A percentile compares a stretch with the other conserved stretches of the same genome.
These are phyloP conservation scores for Melanotaenia duboulayi DNA, from an alignment of 2,113 vertebrate species.

Conservation along the genomic window DNA sequence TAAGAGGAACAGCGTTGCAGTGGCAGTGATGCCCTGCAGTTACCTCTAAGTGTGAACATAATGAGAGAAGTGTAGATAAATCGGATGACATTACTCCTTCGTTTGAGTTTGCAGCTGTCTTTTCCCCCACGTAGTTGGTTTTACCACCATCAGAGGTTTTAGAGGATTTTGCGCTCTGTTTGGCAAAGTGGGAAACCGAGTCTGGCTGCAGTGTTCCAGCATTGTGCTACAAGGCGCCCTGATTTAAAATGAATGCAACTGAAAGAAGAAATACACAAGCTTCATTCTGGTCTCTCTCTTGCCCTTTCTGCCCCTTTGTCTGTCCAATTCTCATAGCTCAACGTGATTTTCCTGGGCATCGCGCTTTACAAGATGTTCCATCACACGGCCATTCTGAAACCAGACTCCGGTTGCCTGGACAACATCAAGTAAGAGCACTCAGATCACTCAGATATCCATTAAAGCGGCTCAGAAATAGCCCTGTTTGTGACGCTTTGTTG, in stretches of 20 bases:
- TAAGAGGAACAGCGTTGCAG: conserved; percentile 10
- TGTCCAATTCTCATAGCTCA: conserved; percentile 84
- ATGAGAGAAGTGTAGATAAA: conserved; percentile 64
- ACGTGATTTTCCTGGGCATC: conserved; percentile 98
- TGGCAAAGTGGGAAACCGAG: conserved; percentile 71
- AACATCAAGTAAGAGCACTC: conserved; percentile 96
- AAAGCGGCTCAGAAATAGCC: conserved; percentile 55
- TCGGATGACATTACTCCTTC: conserved; percentile 55
- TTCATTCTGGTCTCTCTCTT: conserved; percentile 6
- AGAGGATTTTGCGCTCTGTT: conserved; percentile 75
- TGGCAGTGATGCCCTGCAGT: conserved; percentile 34
- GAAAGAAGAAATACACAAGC: conserved; percentile 38
- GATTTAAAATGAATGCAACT: conserved; percentile 71
- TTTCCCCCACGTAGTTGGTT: conserved; percentile 31
- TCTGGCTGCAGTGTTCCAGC: conserved; percentile 27
- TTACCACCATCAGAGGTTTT: conserved; percentile 38
- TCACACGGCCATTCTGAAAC: conserved; percentile 98
- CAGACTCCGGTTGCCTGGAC: conserved; percentile 98
- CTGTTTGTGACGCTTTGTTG: conserved; percentile 24
- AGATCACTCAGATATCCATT: conserved; percentile 56
- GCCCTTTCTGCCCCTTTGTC: conserved; percentile 3
- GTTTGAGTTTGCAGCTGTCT: conserved; percentile 55
- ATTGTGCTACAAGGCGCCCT: conserved; percentile 61
- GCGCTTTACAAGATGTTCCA: conserved; percentile 99
- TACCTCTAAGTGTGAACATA: conserved; percentile 58